Base-by-base conservation (phyloP, 37 sponge, comb jelly and placozoan species). In the Theonella swinhoei region DNA sequence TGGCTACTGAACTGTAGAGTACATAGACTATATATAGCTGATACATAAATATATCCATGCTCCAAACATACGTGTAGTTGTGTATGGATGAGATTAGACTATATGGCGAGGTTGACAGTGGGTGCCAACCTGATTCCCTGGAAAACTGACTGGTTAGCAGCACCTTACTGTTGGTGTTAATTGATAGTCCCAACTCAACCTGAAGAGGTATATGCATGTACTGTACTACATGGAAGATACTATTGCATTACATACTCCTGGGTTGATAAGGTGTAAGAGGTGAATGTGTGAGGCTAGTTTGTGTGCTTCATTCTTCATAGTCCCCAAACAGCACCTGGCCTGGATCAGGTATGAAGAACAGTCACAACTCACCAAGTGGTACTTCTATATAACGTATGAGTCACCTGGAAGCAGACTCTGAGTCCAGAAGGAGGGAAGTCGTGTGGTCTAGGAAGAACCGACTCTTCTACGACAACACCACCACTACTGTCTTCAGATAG, bases 221-320 rank as follows among this genome's bases (percentile, higher is more conserved):
- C 29, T 68, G 0, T 42, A 23, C n/a, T n/a, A n/a, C n/a, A n/a
- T n/a, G n/a, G n/a, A n/a, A n/a, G n/a, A n/a, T n/a, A n/a, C n/a
- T n/a, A n/a, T n/a, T n/a, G n/a, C n/a, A n/a, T 43, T 71, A 40
- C 64, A 33, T 36, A 85, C 86, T 63, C 78, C 72, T 31, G 86
- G 86, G 64, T 78, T 85, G 72, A 78, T 33, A 8, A 85, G 37
- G 25, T 85, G 86, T 75, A 85, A 7, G 42, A 78, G 64, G 64
- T 78, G 86, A 17, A 85, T 40, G 20, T 72, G 64, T 4, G 54
- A 25, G 17, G 35, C 7, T 14, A 79, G 42, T 22, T 60, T 61
- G 1, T 24, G 38, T 7, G 74, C 5, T 40, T 74, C 74, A 43
- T 40, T 42, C 5, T n/a, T 24, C 22, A 74, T 2, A 36, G 42